Evolutionary conservation across 2,113 vertebrate species (phyloP).

Genomic region (Anarhynchus alexandrinus): DNA sequence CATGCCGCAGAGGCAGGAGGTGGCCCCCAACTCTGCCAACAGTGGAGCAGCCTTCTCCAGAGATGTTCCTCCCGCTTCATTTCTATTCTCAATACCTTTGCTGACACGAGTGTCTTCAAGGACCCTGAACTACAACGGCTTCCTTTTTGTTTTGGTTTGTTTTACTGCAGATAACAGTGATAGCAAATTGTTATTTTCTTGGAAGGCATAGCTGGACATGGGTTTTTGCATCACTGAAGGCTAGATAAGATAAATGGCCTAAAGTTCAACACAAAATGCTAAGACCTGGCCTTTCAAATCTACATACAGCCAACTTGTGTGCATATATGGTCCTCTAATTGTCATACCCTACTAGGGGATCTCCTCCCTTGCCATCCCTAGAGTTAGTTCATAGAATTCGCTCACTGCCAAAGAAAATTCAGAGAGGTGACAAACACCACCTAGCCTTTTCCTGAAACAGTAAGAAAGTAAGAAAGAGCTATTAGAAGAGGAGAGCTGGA

Average conservation of each 20-base stretch:
- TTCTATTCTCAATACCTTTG: neutral
- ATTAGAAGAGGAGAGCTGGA: neutral
- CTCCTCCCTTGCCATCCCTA: neutral
- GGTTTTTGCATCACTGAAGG: neutral
- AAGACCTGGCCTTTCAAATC: neutral
- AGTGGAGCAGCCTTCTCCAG: neutral
- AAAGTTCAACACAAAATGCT: neutral
- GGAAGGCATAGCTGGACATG: neutral
- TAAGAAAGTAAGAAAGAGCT: neutral
- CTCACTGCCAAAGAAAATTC: neutral
- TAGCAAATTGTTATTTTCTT: neutral
- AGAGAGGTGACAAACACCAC: neutral
- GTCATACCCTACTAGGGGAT: neutral
- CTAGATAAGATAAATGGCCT: neutral
- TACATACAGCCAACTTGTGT: neutral
- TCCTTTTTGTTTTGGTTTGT: neutral
- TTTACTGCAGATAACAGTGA: neutral
- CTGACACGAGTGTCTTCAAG: neutral
- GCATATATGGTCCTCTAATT: neutral
- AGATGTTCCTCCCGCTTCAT: neutral
- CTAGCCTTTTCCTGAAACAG: neutral
- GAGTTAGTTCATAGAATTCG: neutral
- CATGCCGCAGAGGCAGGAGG: neutral
- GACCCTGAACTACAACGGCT: neutral
- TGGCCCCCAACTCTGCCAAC: neutral